Conservation (phyloP, 2,797 vertebrate genomes). For the Numenius phaeopus region DNA sequence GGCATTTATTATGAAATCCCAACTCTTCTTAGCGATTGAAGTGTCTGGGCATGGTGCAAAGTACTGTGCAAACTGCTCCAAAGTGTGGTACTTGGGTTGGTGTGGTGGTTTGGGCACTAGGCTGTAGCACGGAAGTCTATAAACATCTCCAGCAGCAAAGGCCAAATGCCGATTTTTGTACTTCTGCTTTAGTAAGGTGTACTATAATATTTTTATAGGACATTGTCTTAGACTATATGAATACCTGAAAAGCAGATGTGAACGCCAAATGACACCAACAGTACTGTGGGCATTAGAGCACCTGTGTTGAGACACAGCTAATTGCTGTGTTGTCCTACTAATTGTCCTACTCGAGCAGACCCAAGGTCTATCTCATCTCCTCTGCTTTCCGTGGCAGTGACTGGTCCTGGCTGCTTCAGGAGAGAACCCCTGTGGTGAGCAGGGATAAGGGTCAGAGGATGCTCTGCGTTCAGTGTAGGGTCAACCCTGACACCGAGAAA, state of each 20-base stretch:
- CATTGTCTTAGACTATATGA: background rate
- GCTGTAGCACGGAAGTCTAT: background rate
- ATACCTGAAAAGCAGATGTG: background rate
- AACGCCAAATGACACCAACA: background rate
- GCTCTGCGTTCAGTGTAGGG: background rate
- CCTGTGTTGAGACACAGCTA: background rate
- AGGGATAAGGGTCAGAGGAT: background rate
- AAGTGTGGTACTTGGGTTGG: background rate
- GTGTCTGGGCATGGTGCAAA: background rate
- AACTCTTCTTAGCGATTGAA: background rate
- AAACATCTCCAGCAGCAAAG: background rate
- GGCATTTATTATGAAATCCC: background rate
- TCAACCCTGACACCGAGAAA: background rate
- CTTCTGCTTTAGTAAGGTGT: background rate
- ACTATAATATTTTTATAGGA: background rate
- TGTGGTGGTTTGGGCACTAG: too few relatives aligned
- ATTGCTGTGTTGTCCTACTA: too few relatives aligned
- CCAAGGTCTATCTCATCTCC: rapidly evolving
- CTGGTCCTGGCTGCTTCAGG: background rate
- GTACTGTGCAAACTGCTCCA: background rate
- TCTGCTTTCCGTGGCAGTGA: background rate
- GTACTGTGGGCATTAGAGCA: background rate
- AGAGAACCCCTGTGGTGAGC: background rate
- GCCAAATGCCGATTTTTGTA: background rate
- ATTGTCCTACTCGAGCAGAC: rapidly evolving